phyloP scores from a whole-genome alignment of 1,140 invertebrate species.

The Holotrichia oblita region DNA sequence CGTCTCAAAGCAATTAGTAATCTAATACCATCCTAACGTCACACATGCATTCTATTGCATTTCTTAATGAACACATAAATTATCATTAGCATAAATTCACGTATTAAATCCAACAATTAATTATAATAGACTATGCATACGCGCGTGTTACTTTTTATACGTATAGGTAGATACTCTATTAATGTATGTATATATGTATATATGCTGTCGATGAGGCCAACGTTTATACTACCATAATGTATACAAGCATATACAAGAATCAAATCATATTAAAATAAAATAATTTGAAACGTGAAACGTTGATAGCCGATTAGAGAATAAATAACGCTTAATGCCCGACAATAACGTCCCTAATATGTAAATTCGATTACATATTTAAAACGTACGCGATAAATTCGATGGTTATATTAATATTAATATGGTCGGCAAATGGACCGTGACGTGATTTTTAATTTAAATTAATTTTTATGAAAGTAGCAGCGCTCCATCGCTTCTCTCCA shows the following conservation, averaged over 20 bases:
- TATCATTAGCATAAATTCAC: background rate
- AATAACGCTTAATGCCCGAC: conserved; percentile 12
- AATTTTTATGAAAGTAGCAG: conserved; percentile 20
- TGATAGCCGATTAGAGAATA: conserved; percentile 20
- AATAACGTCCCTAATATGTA: conserved; percentile 20
- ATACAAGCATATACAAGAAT: background rate
- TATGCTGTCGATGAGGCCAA: background rate
- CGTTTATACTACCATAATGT: background rate
- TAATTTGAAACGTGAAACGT: conserved; percentile 16
- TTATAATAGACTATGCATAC: background rate
- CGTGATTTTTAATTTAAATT: conserved; percentile 18
- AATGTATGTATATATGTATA: no score
- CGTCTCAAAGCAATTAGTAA: no score
- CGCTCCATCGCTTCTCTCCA: background rate
- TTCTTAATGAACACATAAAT: conserved; percentile 9
- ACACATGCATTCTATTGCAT: background rate
- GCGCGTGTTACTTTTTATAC: background rate
- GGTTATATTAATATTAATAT: conserved; percentile 14
- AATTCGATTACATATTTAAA: conserved; percentile 14
- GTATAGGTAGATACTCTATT: no score
- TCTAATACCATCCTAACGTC: background rate
- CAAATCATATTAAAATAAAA: conserved; percentile 9
- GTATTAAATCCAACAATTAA: conserved; percentile 3
- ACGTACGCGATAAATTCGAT: background rate
- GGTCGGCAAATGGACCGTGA: background rate